Base-by-base conservation (phyloP, 2,888 invertebrate genomes). In the Drosophila prostipennis region DNA sequence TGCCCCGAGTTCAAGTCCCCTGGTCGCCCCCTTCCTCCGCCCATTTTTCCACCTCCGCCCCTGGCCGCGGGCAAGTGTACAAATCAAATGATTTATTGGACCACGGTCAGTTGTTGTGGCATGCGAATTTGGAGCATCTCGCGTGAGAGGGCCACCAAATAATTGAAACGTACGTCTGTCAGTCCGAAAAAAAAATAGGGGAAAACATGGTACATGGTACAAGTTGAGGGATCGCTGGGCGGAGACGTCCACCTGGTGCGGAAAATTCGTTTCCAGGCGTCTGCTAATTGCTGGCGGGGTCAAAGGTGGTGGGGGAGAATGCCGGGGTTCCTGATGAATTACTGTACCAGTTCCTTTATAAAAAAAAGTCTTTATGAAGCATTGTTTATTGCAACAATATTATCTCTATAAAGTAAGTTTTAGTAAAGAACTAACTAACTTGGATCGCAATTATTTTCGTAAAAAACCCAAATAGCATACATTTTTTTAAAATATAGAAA, bases 81-180 rank as follows among this genome's bases (percentile, higher is more conserved):
- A 87, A 79, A 77, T 88, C 82, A 79, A 89, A 89, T 79, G 78
- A 70, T 70, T 71, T 72, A 71, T 72, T 72, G 63, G 56, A 46
- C 43, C 57, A 52, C 58, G 53, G 46, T 59, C 51, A 52, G 58
- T 63, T 63, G 59, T 49, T 61, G 40, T 57, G 57, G 58, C 43
- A 39, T 55, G 51, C 52, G 55, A 37, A 59, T 48, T 45, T 43
- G 61, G 63, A 68, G 54, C 60, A 73, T 53, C 67, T 67, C 67
- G 61, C 72, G 63, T 72, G 71, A 55, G 45, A 52, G 61, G 74
- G 14, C 65, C 45, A 71, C 79, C 61, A 55, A 85, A 82, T 82
- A 85, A 82, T 85, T 82, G 85, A 82, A 82, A 82, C 74, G 80
- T 83, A 78, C 68, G 61, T 54, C 49, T 61, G 70, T 58, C 48